These are phyloP conservation scores for Stenopsyche tienmushanensis DNA, from an alignment of 1,140 invertebrate genomes.

Conservation along the genomic window DNA sequence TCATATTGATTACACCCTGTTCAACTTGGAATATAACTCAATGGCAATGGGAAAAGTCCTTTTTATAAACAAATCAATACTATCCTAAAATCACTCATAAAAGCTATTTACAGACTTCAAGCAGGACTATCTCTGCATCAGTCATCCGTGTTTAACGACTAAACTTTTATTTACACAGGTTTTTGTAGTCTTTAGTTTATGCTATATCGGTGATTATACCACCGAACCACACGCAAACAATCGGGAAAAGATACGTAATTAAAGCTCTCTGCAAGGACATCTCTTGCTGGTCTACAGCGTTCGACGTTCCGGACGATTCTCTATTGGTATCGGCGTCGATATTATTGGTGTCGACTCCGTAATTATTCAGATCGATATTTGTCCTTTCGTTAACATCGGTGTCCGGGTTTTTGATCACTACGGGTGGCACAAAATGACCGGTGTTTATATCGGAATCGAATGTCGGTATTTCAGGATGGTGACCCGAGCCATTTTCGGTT, in stretches of 20 bases:
- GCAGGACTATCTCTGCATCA: slow-evolving; percentile 31
- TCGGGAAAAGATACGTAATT: slow-evolving; percentile 72
- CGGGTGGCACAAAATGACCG: slow-evolving; percentile 41
- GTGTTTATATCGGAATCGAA: slow-evolving; percentile 35
- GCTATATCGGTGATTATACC: slow-evolving; percentile 76
- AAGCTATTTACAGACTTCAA: slow-evolving; percentile 28
- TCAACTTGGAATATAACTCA: background rate
- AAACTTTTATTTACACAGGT: slow-evolving; percentile 13
- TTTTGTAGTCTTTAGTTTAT: slow-evolving; percentile 52
- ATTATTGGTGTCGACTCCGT: slow-evolving; percentile 33
- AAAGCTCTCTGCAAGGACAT: slow-evolving; percentile 67
- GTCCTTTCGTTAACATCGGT: slow-evolving; percentile 8
- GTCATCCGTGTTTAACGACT: slow-evolving; percentile 6
- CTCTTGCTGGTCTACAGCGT: slow-evolving; percentile 56
- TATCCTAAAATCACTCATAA: background rate
- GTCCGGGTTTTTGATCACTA: slow-evolving; percentile 42
- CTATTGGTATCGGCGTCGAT: slow-evolving; percentile 28
- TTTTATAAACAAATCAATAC: background rate
- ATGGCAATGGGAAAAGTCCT: background rate
- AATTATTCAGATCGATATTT: slow-evolving; percentile 28
- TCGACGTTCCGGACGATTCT: slow-evolving; percentile 38
- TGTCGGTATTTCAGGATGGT: slow-evolving; percentile 29
- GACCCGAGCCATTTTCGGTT: slow-evolving; percentile 35
- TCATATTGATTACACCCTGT: no score
- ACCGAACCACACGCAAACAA: slow-evolving; percentile 82